Base-by-base conservation (phyloP, 2,797 vertebrate genomes). In the Psittacula echo region DNA sequence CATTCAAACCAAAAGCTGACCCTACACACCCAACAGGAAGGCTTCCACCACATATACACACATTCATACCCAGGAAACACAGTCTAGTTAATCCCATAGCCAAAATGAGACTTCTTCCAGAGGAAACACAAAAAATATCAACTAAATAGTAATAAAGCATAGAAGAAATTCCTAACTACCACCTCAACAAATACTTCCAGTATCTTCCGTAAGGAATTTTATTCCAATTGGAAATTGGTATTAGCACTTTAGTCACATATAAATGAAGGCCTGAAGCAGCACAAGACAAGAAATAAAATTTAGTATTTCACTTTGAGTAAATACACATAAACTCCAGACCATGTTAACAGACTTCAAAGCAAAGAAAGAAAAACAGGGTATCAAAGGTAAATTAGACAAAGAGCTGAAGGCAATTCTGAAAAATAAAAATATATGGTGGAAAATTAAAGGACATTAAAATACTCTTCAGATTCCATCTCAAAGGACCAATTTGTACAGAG, bases 281-380 rank as follows among this genome's bases (percentile, higher is more conserved):
- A 56, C 22, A 90, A 93, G 62, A 67, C 51, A 56, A 92, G 18
- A 93, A 91, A 84, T 82, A 94, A 79, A 95, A 93, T 67, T 23
- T 60, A 88, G 3, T 85, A 74, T 53, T 68, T 76, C 83, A 41
- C 53, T 92, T 77, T n/a, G 13, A 92, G 47, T 93, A 95, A 94
- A 79, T 56, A 96, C 11, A 89, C 6, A 70, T 58, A 15, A 89
- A 92, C 89, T 87, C 42, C 27, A 92, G 89, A 45, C 21, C 45
- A 65, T 37, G 21, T 32, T 32, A 95, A 79, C 18, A 80, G 71
- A 85, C 74, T 91, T 90, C 90, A 94, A 90, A 80, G 67, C 45
- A 73, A 30, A 92, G 22, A 58, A 18, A 86, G 44, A 71, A 73
- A 83, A 92, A 64, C 14, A 66, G 67, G 16, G 7, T 50, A 82